Percentiles rank a stretch among this genome's conserved stretches.
Evolutionary conservation across 92 coral and sea anemone species (phyloP).

Genomic region (Pocillopora meandrina): DNA sequence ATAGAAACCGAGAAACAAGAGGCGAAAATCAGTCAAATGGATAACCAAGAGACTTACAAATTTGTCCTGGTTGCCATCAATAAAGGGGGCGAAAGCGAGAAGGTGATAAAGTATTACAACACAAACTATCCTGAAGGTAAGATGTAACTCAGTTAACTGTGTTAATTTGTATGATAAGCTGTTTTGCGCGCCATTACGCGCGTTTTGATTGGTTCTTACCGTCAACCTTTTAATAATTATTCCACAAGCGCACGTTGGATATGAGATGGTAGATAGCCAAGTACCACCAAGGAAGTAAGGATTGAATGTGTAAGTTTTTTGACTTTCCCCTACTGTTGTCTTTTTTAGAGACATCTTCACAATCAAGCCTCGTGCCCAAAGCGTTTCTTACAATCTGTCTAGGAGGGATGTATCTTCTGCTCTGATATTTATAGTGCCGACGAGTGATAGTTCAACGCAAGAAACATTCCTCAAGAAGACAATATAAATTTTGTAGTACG

Average conservation of each 20-base stretch:
- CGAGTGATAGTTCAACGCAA: background rate
- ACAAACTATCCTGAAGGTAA: background rate
- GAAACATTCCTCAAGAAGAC: background rate
- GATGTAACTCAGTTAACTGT: background rate
- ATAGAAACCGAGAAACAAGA: background rate
- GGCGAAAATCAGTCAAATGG: conserved; percentile 6
- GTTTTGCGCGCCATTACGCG: background rate
- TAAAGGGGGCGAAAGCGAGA: conserved; percentile 47
- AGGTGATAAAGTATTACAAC: conserved; percentile 31
- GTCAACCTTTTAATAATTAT: no score
- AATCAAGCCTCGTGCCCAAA: conserved; percentile 9
- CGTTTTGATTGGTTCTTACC: background rate
- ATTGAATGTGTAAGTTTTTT: background rate
- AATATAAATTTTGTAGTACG: conserved; percentile 8
- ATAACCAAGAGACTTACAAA: conserved; percentile 28
- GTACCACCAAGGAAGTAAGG: no score
- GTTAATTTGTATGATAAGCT: no score
- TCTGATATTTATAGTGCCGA: background rate
- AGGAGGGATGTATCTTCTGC: conserved; percentile 17
- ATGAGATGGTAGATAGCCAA: no score
- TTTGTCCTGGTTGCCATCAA: conserved; percentile 54
- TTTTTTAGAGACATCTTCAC: conserved; percentile 12
- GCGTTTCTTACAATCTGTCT: background rate
- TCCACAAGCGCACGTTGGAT: no score
- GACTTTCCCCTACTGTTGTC: background rate